A percentile compares a stretch with the other conserved stretches of the same genome.
These are phyloP conservation scores for Sarcophaga caerulescens DNA, from an alignment of 2,888 invertebrate species.

Conservation along the genomic window DNA sequence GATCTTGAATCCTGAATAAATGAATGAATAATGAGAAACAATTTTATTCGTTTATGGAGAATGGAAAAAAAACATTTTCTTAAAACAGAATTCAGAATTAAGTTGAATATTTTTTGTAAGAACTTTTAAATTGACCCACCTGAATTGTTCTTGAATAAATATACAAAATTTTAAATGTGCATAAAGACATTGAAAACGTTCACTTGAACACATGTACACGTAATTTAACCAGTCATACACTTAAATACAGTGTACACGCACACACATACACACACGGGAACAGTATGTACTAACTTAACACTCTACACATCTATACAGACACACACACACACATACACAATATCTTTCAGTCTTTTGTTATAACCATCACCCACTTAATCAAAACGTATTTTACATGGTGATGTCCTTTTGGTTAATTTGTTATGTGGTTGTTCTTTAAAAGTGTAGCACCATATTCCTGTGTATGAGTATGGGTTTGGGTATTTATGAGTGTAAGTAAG, in stretches of 20 bases:
- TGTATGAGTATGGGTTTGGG: not conserved
- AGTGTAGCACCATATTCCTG: not conserved
- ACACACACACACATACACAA: constrained; percentile 15
- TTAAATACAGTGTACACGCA: not conserved
- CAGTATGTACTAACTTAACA: constrained; percentile 9
- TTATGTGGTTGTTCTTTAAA: constrained; percentile 63
- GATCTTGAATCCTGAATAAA: too few relatives aligned
- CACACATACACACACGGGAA: not conserved
- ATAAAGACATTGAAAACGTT: constrained; percentile 42
- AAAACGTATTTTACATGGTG: constrained; percentile 67
- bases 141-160: constrained; percentile 26
- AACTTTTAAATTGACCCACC: constrained; percentile 15
- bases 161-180: constrained; percentile 46
- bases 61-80: too few relatives aligned
- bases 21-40: too few relatives aligned
- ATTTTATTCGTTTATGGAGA: too few relatives aligned
- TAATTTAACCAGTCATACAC: constrained; percentile 20
- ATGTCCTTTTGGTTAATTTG: constrained; percentile 68
- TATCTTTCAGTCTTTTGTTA: constrained; percentile 47
- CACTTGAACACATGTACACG: constrained; percentile 32
- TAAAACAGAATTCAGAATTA: too few relatives aligned
- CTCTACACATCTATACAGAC: constrained; percentile 2
- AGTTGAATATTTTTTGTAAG: not conserved
- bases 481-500: not conserved
- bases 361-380: constrained; percentile 68